Percentiles rank a stretch among this genome's conserved stretches.
These are phyloP conservation scores for Otis tarda DNA, from an alignment of 2,113 vertebrate genomes.

Conservation along the genomic window DNA sequence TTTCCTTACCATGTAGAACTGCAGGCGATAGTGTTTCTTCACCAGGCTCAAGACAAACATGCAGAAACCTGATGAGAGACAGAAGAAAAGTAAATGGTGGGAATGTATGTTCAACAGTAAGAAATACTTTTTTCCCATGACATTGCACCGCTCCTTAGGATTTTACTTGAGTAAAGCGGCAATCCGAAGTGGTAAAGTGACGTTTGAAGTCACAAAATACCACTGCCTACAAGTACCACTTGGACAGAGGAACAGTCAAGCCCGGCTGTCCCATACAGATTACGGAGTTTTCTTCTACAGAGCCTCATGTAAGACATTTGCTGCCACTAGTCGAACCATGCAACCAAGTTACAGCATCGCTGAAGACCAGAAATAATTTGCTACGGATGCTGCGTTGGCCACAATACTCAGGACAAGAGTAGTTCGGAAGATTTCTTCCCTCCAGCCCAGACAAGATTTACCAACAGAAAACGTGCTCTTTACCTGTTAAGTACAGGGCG, in stretches of 20 bases:
- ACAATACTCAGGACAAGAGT: not conserved
- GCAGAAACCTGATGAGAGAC: constrained; percentile 86
- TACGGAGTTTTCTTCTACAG: not conserved
- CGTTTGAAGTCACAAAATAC: not conserved
- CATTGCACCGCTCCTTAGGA: not conserved
- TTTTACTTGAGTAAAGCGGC: not conserved
- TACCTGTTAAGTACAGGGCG: constrained; percentile 94
- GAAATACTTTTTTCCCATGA: not conserved
- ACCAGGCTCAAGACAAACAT: constrained; percentile 99
- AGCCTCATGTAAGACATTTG: not conserved
- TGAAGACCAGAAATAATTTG: not conserved
- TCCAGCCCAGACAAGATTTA: not conserved
- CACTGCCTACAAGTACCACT: not conserved
- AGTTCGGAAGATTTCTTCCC: not conserved
- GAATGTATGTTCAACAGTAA: not conserved
- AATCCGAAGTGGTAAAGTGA: not conserved
- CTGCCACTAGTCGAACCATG: not conserved
- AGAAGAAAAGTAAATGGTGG: not conserved
- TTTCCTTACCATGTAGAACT: constrained; percentile 96
- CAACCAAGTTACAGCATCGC: not conserved
- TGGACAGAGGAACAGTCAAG: not conserved
- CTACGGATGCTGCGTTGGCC: not conserved
- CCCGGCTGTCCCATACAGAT: not conserved
- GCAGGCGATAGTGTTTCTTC: constrained; percentile 98
- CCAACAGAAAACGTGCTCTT: not conserved